Base-by-base conservation (phyloP, 2,888 invertebrate species). In the Platynereis dumerilii region DNA sequence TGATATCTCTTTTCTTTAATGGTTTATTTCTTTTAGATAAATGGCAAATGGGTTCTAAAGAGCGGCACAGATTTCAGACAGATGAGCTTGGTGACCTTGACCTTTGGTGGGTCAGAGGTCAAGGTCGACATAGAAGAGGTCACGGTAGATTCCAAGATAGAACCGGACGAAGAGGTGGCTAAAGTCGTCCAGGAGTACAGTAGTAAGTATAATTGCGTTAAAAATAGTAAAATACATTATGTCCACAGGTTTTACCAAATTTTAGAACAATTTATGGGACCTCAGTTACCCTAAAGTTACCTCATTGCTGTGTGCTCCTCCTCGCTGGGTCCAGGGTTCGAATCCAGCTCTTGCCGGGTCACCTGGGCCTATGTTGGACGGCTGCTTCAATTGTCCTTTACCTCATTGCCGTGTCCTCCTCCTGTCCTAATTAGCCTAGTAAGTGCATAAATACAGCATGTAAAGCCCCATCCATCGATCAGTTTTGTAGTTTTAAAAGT, bases 21-120 rank as follows among this genome's bases (percentile, higher is more conserved):
- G 52, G 3, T 3, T 60, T 17, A 15, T 39, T 34, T 1, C 2
- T 27, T 69, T 0, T 82, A 90, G 89, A 86, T 94, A 22, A 92
- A 93, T 85, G 91, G 90, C 60, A 92, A 89, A 75, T 90, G 90
- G 79, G 88, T 95, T 65, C 87, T 95, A 0, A 95, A 95, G 82
- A 94, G 93, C 75, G 95, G 95, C 22, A 93, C 94, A 1, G 95
- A 95, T 83, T 95, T 95, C 85, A 87, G 92, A 24, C 91, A 94
- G 80, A 91, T 94, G 83, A 92, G 92, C 57, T 91, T 91, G 80
- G 90, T 94, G 53, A 89, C 88, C 0, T 84, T 94, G 39, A 88
- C 87, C 66, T 90, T 70, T 59, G 86, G 87, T 48, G 82, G 66
- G 0, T 86, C 86, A 29, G 65, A 58, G 2, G 81, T 83, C 5